Evolutionary conservation across 2,113 vertebrate genomes (phyloP).

Genomic region (Neotoma lepida): DNA sequence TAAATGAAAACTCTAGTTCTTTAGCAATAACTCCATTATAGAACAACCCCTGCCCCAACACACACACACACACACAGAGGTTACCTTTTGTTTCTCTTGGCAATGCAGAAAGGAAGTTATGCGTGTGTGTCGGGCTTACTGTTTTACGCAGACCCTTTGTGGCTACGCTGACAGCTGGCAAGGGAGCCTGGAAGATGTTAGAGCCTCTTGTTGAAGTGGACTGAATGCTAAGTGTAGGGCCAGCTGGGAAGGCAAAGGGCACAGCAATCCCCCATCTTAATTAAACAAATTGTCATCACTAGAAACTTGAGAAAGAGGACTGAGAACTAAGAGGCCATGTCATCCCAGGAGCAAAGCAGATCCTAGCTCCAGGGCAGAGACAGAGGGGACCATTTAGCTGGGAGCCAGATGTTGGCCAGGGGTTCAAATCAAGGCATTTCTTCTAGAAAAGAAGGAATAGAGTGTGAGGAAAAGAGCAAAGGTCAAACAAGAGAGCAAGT

Average conservation of each 20-base stretch:
- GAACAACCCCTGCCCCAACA: neutral
- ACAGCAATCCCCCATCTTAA: neutral
- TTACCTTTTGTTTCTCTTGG: slow-evolving; percentile 11
- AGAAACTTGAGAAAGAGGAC: neutral
- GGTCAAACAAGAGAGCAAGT: neutral
- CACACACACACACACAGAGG: neutral
- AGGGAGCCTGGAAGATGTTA: neutral
- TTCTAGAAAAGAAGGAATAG: neutral
- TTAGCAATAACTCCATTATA: neutral
- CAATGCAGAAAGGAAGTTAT: neutral
- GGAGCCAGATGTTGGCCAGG: neutral
- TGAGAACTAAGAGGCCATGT: neutral
- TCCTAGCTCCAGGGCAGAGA: neutral
- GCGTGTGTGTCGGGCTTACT: neutral
- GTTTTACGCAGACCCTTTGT: neutral
- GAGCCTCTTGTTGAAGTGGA: neutral
- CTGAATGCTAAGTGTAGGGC: neutral
- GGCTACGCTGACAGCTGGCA: neutral
- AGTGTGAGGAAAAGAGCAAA: neutral
- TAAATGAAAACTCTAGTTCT: neutral
- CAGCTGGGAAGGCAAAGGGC: neutral
- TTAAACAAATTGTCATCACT: neutral
- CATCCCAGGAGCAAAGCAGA: neutral
- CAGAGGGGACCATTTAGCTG: neutral
- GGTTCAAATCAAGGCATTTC: slow-evolving; percentile 2